Conservation (phyloP, 2,888 invertebrate species). For the Parnassius apollo region DNA sequence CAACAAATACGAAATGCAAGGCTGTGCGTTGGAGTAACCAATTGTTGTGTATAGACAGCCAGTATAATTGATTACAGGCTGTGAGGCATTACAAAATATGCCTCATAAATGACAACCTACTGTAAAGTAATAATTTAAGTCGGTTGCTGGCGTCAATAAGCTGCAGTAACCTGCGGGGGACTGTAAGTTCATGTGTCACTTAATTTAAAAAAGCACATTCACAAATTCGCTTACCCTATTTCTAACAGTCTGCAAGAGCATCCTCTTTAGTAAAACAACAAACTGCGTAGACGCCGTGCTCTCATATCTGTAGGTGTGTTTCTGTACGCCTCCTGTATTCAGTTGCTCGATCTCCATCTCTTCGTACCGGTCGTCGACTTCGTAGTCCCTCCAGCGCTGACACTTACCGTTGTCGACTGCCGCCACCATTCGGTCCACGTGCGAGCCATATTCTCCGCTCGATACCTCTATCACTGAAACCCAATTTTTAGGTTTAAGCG, state of each 20-base stretch:
- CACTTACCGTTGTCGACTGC: conserved; percentile 85
- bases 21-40: no score
- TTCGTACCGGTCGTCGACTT: conserved; percentile 40
- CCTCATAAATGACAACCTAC: no score
- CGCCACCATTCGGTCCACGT: conserved; percentile 85
- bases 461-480: conserved; percentile 89
- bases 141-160: no score
- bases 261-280: conserved; percentile 83
- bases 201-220: no score
- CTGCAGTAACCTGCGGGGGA: no score
- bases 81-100: no score
- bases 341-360: conserved; percentile 67
- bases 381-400: conserved; percentile 74
- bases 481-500: not conserved
- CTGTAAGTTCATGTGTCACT: no score
- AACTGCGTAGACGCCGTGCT: conserved; percentile 86
- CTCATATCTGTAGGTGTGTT: conserved; percentile 77
- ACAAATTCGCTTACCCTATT: conserved; percentile 78
- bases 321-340: conserved; percentile 66
- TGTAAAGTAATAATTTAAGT: no score
- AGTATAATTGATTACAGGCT: no score
- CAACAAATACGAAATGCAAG: no score
- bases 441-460: conserved; percentile 89
- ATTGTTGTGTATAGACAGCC: no score
- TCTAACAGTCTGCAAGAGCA: conserved; percentile 88